phyloP scores from a whole-genome alignment of 2,113 vertebrate genomes.

The Craseonycteris thonglongyai region DNA sequence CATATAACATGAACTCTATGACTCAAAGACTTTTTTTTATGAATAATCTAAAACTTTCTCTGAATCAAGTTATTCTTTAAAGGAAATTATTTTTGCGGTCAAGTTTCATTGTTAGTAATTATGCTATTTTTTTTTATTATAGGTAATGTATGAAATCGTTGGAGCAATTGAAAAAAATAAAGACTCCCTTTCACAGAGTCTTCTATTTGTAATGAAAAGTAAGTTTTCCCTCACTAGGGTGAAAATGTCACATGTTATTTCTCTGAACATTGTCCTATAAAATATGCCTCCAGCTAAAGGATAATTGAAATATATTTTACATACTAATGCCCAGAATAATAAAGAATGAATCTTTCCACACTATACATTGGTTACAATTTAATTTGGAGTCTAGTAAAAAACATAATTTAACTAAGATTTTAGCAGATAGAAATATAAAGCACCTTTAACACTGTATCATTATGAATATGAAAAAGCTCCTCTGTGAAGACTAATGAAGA shows the following conservation, averaged over 20 bases:
- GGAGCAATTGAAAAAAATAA: slow-evolving; percentile 92
- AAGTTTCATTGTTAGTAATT: slow-evolving; percentile 64
- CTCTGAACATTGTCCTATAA: slow-evolving; percentile 30
- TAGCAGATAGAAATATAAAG: slow-evolving; percentile 48
- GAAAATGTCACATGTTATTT: slow-evolving; percentile 22
- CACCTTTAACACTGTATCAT: background rate
- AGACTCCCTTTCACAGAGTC: slow-evolving; percentile 93
- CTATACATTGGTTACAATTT: slow-evolving; percentile 4
- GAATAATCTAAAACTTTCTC: background rate
- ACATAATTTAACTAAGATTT: slow-evolving; percentile 56
- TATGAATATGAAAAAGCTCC: slow-evolving; percentile 39
- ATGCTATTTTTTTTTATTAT: slow-evolving; percentile 64
- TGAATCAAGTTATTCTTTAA: background rate
- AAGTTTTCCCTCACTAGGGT: slow-evolving; percentile 54
- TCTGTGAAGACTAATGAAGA: slow-evolving; percentile 42
- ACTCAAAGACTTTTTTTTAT: background rate
- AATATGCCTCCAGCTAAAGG: background rate
- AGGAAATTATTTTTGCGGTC: background rate
- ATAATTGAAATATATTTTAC: background rate
- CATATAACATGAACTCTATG: background rate
- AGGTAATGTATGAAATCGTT: slow-evolving; percentile 92
- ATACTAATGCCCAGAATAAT: slow-evolving; percentile 15
- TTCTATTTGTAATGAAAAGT: slow-evolving; percentile 95
- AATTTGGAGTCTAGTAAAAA: slow-evolving; percentile 27
- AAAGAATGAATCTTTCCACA: background rate